phyloP scores from a whole-genome alignment of 1,140 invertebrate species.

The Eufriesea mexicana region DNA sequence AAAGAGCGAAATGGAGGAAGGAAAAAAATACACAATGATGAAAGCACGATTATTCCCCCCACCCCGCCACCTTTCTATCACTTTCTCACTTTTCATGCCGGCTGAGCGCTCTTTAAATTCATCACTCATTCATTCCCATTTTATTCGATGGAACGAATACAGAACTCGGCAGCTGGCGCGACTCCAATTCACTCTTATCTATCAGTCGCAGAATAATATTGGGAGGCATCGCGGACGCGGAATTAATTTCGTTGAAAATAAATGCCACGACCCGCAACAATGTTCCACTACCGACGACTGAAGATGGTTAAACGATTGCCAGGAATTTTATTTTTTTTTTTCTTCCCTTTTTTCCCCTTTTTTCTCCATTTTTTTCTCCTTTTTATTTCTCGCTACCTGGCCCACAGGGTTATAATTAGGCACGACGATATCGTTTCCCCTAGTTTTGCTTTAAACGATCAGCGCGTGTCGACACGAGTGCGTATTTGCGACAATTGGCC shows the following conservation, averaged over 20 bases:
- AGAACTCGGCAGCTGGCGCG: slow-evolving; percentile 56
- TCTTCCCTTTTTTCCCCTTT: no score
- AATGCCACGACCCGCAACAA: slow-evolving; percentile 41
- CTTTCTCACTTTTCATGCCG: slow-evolving; percentile 49
- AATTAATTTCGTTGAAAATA: slow-evolving; percentile 62
- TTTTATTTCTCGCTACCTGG: no score
- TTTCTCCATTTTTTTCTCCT: not conserved
- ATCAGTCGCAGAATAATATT: slow-evolving; percentile 62
- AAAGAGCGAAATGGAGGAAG: no score
- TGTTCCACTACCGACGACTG: slow-evolving; percentile 3
- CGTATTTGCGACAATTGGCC: not conserved
- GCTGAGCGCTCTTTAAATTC: slow-evolving; percentile 59
- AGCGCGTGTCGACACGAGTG: not conserved
- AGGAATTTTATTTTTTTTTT: not conserved
- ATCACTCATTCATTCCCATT: slow-evolving; percentile 62
- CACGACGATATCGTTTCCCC: not conserved
- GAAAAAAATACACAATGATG: not conserved
- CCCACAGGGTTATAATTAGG: slow-evolving; percentile 11
- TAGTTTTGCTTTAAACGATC: no score
- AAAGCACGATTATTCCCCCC: slow-evolving; percentile 9
- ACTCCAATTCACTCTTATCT: slow-evolving; percentile 68
- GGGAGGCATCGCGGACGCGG: slow-evolving; percentile 45
- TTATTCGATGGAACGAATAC: slow-evolving; percentile 63
- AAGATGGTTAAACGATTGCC: not conserved
- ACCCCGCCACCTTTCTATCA: not conserved